Percentiles rank a stretch among this genome's conserved stretches.
Conservation (phyloP, 2,797 vertebrate species). For the Chiroxiphia lanceolata region DNA sequence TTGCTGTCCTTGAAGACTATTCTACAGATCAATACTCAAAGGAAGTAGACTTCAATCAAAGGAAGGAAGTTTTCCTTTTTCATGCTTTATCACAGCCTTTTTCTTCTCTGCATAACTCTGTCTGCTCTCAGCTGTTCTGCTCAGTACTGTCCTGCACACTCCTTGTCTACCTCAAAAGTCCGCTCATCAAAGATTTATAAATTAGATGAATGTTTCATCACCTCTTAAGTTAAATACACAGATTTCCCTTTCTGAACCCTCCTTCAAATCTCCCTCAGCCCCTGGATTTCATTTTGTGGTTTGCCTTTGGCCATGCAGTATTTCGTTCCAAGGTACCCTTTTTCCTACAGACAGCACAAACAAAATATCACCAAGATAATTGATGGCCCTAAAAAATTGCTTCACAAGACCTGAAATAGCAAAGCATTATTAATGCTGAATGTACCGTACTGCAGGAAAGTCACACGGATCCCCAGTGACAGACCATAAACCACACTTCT, state of each 20-base stretch:
- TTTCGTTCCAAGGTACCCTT: background rate
- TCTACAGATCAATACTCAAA: background rate
- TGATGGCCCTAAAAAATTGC: background rate
- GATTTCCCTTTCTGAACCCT: background rate
- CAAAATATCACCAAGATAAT: background rate
- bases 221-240: slow-evolving; percentile 9
- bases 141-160: background rate
- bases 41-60: background rate
- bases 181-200: slow-evolving; percentile 14
- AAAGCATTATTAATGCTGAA: background rate
- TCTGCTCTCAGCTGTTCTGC: background rate
- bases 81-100: background rate
- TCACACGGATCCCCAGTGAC: background rate
- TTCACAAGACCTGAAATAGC: background rate
- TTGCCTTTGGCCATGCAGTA: background rate
- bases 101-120: background rate
- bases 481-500: background rate
- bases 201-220: slow-evolving; percentile 30
- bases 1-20: background rate
- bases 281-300: background rate
- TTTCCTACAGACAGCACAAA: background rate
- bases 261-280: background rate
- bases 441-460: background rate
- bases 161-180: background rate
- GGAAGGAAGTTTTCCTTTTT: background rate